Evolutionary conservation across 2,888 invertebrate genomes (phyloP).

Genomic region (Lithophane leautieri): DNA sequence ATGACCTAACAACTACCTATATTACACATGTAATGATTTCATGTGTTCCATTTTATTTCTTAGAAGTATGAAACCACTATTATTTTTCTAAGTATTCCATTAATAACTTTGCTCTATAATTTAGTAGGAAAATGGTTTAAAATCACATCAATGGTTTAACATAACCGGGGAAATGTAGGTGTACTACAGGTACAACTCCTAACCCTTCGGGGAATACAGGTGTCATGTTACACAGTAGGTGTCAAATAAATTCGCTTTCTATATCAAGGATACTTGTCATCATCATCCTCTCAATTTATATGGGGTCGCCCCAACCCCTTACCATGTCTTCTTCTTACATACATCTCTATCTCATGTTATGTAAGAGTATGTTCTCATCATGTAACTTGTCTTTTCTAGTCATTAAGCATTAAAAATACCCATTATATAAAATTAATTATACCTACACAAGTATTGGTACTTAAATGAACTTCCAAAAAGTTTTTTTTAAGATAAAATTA

Average conservation of each 20-base stretch:
- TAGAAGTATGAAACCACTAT: neutral
- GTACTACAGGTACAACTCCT: neutral
- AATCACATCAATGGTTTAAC: neutral
- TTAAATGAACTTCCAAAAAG: neutral
- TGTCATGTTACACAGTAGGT: neutral
- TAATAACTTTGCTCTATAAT: slow-evolving; percentile 3
- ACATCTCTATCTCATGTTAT: neutral
- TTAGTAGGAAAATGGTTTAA: slow-evolving; percentile 1
- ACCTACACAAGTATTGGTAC: neutral
- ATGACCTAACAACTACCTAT: slow-evolving; percentile 42
- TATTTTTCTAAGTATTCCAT: slow-evolving; percentile 4
- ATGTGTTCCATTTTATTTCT: slow-evolving; percentile 42
- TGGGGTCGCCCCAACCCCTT: neutral
- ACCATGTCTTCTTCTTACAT: neutral
- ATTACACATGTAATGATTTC: slow-evolving; percentile 34
- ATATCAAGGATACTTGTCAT: neutral
- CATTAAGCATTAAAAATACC: neutral
- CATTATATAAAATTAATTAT: neutral
- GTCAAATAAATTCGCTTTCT: neutral
- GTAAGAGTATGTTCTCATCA: neutral
- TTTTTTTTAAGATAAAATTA: neutral
- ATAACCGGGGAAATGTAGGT: neutral
- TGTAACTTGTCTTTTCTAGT: neutral
- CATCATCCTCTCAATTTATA: too few species aligned
- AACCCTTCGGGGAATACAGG: neutral